These are phyloP conservation scores for Tipula vernalis DNA, from an alignment of 2,888 invertebrate genomes.

Conservation along the genomic window DNA sequence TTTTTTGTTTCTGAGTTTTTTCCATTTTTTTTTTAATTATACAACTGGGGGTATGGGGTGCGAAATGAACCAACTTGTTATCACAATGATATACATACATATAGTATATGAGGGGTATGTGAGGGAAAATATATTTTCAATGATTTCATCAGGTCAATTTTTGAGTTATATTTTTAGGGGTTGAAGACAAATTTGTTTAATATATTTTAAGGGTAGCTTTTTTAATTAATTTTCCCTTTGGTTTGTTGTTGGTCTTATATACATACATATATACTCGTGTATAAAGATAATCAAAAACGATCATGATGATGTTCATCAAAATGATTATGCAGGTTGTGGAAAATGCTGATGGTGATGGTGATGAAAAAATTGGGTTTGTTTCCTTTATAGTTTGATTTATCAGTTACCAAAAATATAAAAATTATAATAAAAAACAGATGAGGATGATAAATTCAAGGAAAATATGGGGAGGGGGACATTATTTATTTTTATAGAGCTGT, in stretches of 20 bases:
- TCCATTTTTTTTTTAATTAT: background rate
- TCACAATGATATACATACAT: background rate
- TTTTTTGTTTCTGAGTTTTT: background rate
- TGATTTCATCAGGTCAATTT: background rate
- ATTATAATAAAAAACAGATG: background rate
- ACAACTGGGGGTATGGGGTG: background rate
- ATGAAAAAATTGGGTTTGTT: background rate
- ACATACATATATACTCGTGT: background rate
- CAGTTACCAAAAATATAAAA: background rate
- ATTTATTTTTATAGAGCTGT: background rate
- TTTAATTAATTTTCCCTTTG: background rate
- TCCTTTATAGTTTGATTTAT: background rate
- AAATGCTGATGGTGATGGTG: background rate
- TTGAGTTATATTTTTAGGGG: background rate
- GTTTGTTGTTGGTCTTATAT: background rate
- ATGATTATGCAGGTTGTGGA: background rate
- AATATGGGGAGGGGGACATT: background rate
- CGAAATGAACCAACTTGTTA: background rate
- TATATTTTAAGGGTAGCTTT: background rate
- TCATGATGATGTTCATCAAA: background rate
- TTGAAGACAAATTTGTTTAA: background rate
- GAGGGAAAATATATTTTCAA: background rate
- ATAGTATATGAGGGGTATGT: background rate
- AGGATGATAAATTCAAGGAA: background rate
- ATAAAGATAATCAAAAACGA: background rate